Evolutionary conservation across 2,113 vertebrate genomes (phyloP), one percentile per base, ranked within the genome.

Genomic region (Passer montanus): DNA sequence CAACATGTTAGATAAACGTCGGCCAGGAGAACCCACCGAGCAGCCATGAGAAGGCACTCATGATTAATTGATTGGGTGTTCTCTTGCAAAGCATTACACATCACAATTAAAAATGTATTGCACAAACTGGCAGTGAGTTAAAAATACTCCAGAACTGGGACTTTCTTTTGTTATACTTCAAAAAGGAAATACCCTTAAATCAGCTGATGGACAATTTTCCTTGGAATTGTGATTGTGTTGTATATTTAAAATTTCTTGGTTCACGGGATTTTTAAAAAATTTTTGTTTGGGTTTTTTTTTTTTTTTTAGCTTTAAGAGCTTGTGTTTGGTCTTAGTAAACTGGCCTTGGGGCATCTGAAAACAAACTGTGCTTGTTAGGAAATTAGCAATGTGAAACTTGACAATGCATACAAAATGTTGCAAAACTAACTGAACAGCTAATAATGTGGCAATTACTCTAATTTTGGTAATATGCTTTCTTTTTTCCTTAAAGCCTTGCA

Each of bases 51-150:
- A 98, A 98, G 92, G 90, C 93, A 94, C 95, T 96, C 97, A 95
- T 98, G 97, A 97, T 98, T 98, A 98, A 98, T 98, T 98, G 94
- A 98, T 97, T 84, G 93, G 97, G 96, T 98, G 95, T 98, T 98
- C 95, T 97, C 95, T 98, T 98, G 97, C 96, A 98, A 96, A 97
- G 96, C 95, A 94, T 97, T 97, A 97, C 96, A 97, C 97, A 97
- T 97, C 95, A 97, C 92, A 97, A 98, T 98, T 97, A 98, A 98
- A 98, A 98, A 98, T 98, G 96, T 85, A 98, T 97, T 92, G 96
- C 96, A 97, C 95, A 94, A 97, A 96, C 96, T 96, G 92, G 91
- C 97, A 94, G 95, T 23, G 69, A 94, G 97, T 96, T 97, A 97
- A 97, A 95, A 95, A 97, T 77, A 96, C 92, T 75, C 66, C 76